A percentile compares a stretch with the other conserved stretches of the same genome.
phyloP scores from a whole-genome alignment of 2,797 vertebrate species.

The Poecile montanus region DNA sequence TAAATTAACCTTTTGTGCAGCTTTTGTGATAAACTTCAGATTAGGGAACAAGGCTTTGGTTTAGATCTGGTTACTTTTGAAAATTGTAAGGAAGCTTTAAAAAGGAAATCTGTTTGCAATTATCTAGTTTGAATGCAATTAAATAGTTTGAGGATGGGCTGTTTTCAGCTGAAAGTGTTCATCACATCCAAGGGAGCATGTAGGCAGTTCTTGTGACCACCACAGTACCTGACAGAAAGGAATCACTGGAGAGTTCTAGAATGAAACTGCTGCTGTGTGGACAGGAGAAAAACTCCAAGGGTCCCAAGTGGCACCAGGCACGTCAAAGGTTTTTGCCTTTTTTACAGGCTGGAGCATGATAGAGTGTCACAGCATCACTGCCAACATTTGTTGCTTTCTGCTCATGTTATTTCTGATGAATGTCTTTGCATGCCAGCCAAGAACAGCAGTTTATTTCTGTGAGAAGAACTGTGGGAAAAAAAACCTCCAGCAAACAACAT shows the following conservation, averaged over 20 bases:
- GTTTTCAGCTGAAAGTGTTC: background rate
- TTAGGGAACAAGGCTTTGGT: background rate
- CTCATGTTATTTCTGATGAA: background rate
- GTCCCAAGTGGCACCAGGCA: background rate
- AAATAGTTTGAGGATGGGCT: background rate
- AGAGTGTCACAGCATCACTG: background rate
- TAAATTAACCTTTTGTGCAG: too few species aligned
- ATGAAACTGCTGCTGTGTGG: background rate
- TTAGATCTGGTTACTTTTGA: background rate
- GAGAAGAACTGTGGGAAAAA: background rate
- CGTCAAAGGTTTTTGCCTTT: background rate
- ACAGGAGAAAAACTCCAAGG: background rate
- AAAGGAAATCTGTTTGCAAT: background rate
- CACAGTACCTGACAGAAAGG: rapidly evolving
- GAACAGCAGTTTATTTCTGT: background rate
- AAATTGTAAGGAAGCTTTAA: background rate
- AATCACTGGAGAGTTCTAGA: background rate
- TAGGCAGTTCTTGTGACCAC: background rate
- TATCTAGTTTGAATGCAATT: background rate
- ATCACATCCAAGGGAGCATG: rapidly evolving
- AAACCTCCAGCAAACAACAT: background rate
- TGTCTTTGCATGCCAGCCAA: background rate
- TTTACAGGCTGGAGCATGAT: background rate
- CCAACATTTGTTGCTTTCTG: background rate
- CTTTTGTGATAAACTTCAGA: background rate